phyloP scores from a whole-genome alignment of 2,113 vertebrate genomes.

The Misgurnus anguillicaudatus region DNA sequence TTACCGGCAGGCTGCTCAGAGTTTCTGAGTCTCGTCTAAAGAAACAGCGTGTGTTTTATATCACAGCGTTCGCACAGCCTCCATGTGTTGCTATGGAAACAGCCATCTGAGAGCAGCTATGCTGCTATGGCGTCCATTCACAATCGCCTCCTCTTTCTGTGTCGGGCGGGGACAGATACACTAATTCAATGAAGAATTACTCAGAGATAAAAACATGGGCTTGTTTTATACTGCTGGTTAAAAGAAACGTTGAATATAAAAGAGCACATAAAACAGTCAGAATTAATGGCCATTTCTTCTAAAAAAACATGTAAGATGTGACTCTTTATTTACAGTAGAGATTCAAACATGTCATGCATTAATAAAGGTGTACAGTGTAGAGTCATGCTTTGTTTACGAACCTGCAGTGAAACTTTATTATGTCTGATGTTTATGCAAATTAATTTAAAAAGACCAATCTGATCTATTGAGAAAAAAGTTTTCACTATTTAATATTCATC shows the following conservation, averaged over 20 bases:
- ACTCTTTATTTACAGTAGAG: neutral
- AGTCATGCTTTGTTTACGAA: constrained; percentile 15
- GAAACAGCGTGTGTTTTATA: constrained; percentile 75
- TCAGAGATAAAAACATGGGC: constrained; percentile 65
- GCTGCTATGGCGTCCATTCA: constrained; percentile 77
- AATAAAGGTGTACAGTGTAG: neutral
- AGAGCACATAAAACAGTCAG: neutral
- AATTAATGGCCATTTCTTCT: neutral
- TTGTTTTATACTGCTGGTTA: constrained; percentile 56
- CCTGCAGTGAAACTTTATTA: neutral
- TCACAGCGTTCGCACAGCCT: constrained; percentile 68
- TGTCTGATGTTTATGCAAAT: neutral
- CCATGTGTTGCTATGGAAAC: constrained; percentile 79
- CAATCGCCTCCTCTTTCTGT: constrained; percentile 63
- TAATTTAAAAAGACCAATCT: neutral
- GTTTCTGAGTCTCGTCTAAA: constrained; percentile 66
- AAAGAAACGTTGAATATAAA: neutral
- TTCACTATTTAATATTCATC: too few species aligned
- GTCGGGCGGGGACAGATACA: constrained; percentile 69
- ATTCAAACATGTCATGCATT: constrained; percentile 33
- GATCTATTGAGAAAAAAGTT: too few species aligned
- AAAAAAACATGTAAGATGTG: neutral
- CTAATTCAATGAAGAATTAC: constrained; percentile 73
- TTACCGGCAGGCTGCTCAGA: constrained; percentile 56
- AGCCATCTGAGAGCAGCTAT: constrained; percentile 73